phyloP scores from a whole-genome alignment of 2,113 vertebrate species.

The Pelmatolapia mariae region DNA sequence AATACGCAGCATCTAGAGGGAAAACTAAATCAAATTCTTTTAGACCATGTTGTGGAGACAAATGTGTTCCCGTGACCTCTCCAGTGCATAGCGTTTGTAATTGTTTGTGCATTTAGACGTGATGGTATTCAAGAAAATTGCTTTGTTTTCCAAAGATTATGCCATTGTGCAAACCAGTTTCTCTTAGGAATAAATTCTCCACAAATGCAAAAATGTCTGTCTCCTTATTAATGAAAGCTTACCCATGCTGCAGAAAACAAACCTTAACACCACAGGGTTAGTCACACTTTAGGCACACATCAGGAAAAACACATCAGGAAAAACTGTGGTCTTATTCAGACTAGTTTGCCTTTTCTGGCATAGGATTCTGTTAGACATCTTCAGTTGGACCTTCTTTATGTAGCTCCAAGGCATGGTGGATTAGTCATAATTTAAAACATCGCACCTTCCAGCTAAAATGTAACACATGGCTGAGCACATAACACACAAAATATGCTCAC shows the following conservation, averaged over 20 bases:
- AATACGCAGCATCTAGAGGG: neutral
- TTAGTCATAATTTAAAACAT: constrained; percentile 49
- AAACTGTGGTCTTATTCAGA: neutral
- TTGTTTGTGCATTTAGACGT: neutral
- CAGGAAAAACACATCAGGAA: neutral
- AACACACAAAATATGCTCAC: neutral
- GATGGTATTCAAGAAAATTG: neutral
- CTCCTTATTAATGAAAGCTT: neutral
- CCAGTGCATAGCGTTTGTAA: neutral
- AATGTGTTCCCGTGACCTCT: neutral
- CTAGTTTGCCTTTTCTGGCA: constrained; percentile 18
- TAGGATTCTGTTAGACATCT: neutral
- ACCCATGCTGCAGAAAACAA: neutral
- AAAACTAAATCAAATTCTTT: neutral
- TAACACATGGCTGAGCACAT: neutral
- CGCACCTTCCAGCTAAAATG: constrained; percentile 32
- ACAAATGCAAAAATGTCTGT: neutral
- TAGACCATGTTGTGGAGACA: neutral
- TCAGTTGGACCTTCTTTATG: neutral
- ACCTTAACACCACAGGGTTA: neutral
- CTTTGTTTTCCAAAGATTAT: neutral
- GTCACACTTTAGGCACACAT: neutral
- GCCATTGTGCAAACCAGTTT: neutral
- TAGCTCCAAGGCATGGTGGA: constrained; percentile 4
- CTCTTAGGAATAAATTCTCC: neutral